These are phyloP conservation scores for Stictonetta naevosa DNA, from an alignment of 2,113 vertebrate genomes.

Conservation along the genomic window DNA sequence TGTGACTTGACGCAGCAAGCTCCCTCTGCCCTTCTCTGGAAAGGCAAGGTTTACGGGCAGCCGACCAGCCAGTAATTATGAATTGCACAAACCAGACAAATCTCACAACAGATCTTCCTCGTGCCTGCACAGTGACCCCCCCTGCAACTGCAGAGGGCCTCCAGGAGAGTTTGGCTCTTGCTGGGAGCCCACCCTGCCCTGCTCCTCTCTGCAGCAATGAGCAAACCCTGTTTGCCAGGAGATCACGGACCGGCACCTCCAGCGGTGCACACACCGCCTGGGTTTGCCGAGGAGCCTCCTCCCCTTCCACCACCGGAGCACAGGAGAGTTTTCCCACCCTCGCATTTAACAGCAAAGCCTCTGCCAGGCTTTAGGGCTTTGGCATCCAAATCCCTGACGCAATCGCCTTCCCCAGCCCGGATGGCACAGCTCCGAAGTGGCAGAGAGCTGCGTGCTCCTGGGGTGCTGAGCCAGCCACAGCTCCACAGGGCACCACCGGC, in stretches of 20 bases:
- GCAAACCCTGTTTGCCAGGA: background rate
- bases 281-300: background rate
- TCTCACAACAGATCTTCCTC: background rate
- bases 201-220: background rate
- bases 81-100: background rate
- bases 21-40: background rate
- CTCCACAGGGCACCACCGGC: background rate
- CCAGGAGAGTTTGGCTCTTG: background rate
- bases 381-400: background rate
- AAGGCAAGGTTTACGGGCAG: background rate
- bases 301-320: background rate
- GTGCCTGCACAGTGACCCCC: background rate
- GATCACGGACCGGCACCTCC: background rate
- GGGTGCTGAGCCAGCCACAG: background rate
- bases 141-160: background rate
- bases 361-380: background rate
- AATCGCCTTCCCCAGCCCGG: background rate
- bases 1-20: background rate
- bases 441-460: background rate
- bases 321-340: background rate
- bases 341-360: background rate
- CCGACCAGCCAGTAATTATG: background rate
- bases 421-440: background rate
- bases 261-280: background rate
- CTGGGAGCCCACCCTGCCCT: background rate